Conservation (phyloP, 2,797 vertebrate species). For the Poecilia gillii region DNA sequence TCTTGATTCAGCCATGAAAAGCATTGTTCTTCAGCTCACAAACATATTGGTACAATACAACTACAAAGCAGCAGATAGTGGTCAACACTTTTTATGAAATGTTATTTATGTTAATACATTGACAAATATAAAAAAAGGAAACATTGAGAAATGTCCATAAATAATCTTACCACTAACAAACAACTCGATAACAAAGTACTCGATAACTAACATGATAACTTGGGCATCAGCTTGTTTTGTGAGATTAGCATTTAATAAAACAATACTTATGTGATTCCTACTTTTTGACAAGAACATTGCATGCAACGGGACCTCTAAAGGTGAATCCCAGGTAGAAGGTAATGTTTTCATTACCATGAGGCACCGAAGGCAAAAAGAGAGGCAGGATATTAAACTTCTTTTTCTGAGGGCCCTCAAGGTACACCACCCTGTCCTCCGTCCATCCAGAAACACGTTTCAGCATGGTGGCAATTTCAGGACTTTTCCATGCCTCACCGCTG, state of each 20-base stretch:
- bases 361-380: conserved; percentile 78
- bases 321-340: conserved; percentile 88
- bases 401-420: conserved; percentile 74
- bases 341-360: conserved; percentile 84
- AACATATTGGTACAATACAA: neutral
- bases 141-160: neutral
- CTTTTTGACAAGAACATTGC: conserved; percentile 67
- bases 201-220: neutral
- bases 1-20: neutral
- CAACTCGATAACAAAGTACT: neutral
- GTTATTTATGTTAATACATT: neutral
- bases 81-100: neutral
- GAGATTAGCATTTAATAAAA: neutral
- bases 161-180: neutral
- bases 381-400: conserved; percentile 74
- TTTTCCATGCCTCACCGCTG: conserved; percentile 73
- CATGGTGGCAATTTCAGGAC: conserved; percentile 52
- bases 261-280: conserved; percentile 15
- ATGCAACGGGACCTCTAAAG: conserved; percentile 83
- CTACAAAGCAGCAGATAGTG: neutral
- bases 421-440: conserved; percentile 83
- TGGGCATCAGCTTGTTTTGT: neutral
- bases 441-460: conserved; percentile 82
- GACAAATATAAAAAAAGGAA: neutral
- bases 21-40: neutral